Conservation (phyloP, 2,797 vertebrate species). For the Selene dorsalis region DNA sequence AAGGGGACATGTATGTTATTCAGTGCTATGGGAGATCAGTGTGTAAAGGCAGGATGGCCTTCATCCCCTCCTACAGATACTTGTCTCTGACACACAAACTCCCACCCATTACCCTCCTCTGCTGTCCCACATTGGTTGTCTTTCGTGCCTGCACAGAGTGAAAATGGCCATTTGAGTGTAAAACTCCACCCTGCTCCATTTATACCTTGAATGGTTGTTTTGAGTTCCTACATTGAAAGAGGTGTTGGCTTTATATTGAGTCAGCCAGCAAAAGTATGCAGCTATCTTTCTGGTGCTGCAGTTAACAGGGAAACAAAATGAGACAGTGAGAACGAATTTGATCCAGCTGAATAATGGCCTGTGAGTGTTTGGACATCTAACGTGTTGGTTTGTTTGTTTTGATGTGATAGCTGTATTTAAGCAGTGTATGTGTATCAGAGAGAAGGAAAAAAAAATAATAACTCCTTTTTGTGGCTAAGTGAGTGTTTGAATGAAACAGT, state of each 20-base stretch:
- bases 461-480: neutral
- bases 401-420: slow-evolving; percentile 11
- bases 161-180: slow-evolving; percentile 60
- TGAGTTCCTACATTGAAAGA: slow-evolving; percentile 33
- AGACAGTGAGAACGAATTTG: slow-evolving; percentile 1
- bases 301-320: neutral
- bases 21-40: slow-evolving; percentile 28
- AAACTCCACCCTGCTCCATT: slow-evolving; percentile 66
- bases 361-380: slow-evolving; percentile 15
- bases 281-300: neutral
- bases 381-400: neutral
- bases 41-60: slow-evolving; percentile 56
- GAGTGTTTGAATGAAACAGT: neutral
- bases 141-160: slow-evolving; percentile 31
- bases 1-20: slow-evolving; percentile 33
- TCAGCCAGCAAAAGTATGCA: slow-evolving; percentile 36
- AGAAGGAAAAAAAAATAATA: neutral
- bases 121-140: slow-evolving; percentile 61
- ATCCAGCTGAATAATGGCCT: slow-evolving; percentile 19
- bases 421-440: neutral
- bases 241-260: slow-evolving; percentile 53
- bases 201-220: slow-evolving; percentile 45
- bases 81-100: slow-evolving; percentile 54
- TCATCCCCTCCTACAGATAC: slow-evolving; percentile 64
- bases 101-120: slow-evolving; percentile 63